phyloP scores from a whole-genome alignment of 2,888 invertebrate species.

The Pachliopta kotzebuea region DNA sequence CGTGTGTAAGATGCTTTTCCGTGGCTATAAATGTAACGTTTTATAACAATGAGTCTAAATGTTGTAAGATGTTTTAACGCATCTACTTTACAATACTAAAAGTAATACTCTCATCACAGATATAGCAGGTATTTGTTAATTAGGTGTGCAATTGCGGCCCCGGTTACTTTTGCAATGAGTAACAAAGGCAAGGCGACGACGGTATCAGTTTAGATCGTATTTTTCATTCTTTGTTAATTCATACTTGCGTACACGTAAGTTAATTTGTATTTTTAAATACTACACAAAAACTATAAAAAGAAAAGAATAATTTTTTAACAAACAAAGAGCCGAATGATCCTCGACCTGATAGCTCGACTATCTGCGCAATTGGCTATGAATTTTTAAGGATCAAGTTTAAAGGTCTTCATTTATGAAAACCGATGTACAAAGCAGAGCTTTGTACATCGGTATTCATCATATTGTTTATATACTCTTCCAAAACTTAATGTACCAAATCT shows the following conservation, averaged over 20 bases:
- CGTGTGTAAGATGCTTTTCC: background rate
- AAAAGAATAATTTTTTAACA: background rate
- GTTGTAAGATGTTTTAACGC: slow-evolving; percentile 8
- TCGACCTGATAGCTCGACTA: too few relatives aligned
- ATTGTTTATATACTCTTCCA: too few relatives aligned
- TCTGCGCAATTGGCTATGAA: too few relatives aligned
- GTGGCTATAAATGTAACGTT: background rate
- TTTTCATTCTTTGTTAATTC: slow-evolving; percentile 25
- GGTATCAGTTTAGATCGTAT: slow-evolving; percentile 31
- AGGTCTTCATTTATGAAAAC: too few relatives aligned
- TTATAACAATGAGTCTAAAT: background rate
- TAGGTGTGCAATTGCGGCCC: slow-evolving; percentile 21
- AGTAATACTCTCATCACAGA: slow-evolving; percentile 19
- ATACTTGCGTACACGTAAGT: background rate
- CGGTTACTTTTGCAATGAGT: slow-evolving; percentile 30
- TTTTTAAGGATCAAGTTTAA: too few relatives aligned
- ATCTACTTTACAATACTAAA: slow-evolving; percentile 11
- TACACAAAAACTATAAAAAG: background rate
- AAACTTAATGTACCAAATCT: too few relatives aligned
- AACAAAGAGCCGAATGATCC: too few relatives aligned
- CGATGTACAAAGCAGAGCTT: too few relatives aligned
- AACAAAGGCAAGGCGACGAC: slow-evolving; percentile 30
- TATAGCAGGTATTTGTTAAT: slow-evolving; percentile 29
- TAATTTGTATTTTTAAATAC: background rate
- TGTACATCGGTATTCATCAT: too few relatives aligned